Conservation (phyloP, 2,888 invertebrate species). For the Carabus problematicus region DNA sequence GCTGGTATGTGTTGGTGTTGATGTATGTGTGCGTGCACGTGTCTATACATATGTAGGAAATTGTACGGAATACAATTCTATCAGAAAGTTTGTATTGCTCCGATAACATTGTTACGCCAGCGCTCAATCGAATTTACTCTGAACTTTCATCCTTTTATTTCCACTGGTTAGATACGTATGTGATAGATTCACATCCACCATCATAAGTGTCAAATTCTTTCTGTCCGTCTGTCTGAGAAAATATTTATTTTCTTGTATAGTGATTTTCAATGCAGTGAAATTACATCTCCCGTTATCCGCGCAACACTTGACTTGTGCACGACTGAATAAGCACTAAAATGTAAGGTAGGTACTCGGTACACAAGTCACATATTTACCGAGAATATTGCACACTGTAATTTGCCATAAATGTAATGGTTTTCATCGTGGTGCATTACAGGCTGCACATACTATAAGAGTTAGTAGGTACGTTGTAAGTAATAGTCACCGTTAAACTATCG, state of each 20-base stretch:
- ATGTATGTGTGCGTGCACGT: too few species aligned
- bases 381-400: constrained; percentile 3
- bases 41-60: not conserved
- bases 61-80: constrained; percentile 4
- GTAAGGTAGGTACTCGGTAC: not conserved
- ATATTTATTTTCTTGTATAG: too few species aligned
- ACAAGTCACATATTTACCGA: not conserved
- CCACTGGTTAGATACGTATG: not conserved
- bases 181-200: not conserved
- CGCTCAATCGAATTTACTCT: constrained; percentile 5
- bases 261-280: not conserved
- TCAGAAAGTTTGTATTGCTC: constrained; percentile 4
- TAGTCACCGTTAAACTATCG: too few species aligned
- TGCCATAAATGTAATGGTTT: not conserved
- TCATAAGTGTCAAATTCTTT: not conserved
- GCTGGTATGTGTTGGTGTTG: too few species aligned
- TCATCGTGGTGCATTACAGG: too few species aligned
- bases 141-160: constrained; percentile 4
- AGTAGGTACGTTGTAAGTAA: too few species aligned
- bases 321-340: not conserved
- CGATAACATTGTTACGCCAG: not conserved
- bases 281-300: not conserved
- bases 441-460: too few species aligned
- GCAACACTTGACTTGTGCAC: not conserved
- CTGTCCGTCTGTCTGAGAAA: not conserved